Conservation (phyloP, 2,888 invertebrate genomes). For the Poecilobothrus nobilitatus region DNA sequence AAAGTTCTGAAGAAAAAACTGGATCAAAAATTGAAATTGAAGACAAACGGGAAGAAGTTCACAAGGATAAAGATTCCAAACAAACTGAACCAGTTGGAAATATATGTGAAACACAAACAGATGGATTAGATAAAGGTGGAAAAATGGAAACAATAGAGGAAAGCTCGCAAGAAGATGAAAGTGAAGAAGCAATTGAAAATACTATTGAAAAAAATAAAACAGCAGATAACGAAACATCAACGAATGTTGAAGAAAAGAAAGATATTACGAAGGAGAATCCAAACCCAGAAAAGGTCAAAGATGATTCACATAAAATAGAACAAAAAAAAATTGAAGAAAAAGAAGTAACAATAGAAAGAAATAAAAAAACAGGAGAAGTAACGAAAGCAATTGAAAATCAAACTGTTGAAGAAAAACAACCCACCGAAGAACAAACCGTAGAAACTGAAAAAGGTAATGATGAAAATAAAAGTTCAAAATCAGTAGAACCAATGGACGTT, state of each 20-base stretch:
- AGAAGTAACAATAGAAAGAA: constrained; percentile 10
- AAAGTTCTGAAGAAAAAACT: neutral
- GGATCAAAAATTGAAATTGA: neutral
- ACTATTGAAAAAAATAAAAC: constrained; percentile 23
- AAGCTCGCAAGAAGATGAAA: neutral
- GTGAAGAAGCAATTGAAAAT: constrained; percentile 20
- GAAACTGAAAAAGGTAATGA: constrained; percentile 14
- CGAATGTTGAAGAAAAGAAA: constrained; percentile 20
- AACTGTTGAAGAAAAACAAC: constrained; percentile 16
- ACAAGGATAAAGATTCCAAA: neutral
- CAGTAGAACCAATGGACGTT: constrained; percentile 39
- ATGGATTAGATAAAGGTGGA: constrained; percentile 12
- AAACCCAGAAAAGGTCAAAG: constrained; percentile 20
- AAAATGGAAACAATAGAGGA: constrained; percentile 7
- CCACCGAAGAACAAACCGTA: neutral
- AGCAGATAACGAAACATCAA: constrained; percentile 16
- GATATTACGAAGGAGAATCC: constrained; percentile 17
- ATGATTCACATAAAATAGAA: neutral
- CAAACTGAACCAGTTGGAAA: neutral
- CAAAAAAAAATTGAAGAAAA: constrained; percentile 17
- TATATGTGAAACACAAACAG: constrained; percentile 10
- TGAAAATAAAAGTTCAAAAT: constrained; percentile 23
- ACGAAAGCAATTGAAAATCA: constrained; percentile 19
- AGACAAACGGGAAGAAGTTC: neutral
- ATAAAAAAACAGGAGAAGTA: constrained; percentile 17